phyloP scores from a whole-genome alignment of 2,888 invertebrate genomes.

The Cryptophagus acutangulus region DNA sequence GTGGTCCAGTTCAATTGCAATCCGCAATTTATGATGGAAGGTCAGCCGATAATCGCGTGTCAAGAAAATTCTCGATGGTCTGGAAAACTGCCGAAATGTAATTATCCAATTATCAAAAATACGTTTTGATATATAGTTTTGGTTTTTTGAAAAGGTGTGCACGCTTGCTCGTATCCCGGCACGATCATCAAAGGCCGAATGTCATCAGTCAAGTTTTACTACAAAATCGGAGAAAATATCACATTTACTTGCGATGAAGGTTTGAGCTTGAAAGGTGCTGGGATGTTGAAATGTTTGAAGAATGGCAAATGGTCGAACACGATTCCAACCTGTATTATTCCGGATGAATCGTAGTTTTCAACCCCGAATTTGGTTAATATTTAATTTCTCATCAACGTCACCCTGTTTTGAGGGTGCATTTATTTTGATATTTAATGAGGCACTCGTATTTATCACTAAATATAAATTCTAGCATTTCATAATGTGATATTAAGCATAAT shows the following conservation, averaged over 20 bases:
- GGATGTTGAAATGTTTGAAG: slow-evolving; percentile 72
- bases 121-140: not conserved
- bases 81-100: slow-evolving; percentile 77
- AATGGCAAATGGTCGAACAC: slow-evolving; percentile 85
- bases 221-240: slow-evolving; percentile 79
- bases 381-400: too few species aligned
- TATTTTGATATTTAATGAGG: too few species aligned
- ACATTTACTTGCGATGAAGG: slow-evolving; percentile 80
- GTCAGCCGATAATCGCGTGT: slow-evolving; percentile 83
- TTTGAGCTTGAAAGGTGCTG: slow-evolving; percentile 67
- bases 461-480: too few species aligned
- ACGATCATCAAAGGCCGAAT: slow-evolving; percentile 81
- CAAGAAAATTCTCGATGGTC: slow-evolving; percentile 85
- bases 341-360: too few species aligned
- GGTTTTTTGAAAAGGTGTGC: slow-evolving; percentile 37
- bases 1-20: slow-evolving; percentile 84
- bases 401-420: too few species aligned
- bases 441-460: too few species aligned
- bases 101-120: slow-evolving; percentile 23
- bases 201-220: slow-evolving; percentile 84
- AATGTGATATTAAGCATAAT: too few species aligned
- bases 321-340: slow-evolving; percentile 69
- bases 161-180: slow-evolving; percentile 83
- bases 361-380: too few species aligned
- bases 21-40: slow-evolving; percentile 84